Base-by-base conservation (phyloP, 1,140 invertebrate genomes). In the Tribolium castaneum region DNA sequence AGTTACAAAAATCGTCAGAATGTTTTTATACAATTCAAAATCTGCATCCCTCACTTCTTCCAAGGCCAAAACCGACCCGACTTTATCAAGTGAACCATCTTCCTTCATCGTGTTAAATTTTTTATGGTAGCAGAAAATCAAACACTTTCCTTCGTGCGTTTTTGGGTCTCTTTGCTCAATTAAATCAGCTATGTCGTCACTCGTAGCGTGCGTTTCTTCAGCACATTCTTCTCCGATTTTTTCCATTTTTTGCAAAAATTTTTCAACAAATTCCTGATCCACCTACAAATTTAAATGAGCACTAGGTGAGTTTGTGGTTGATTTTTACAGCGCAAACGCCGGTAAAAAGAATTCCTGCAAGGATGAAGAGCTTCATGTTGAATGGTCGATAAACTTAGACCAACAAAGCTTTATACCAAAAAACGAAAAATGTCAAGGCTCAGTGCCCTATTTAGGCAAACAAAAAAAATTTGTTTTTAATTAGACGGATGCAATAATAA, bases 51-150 rank as follows among this genome's bases (percentile, higher is more conserved):
- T 59, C 0, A 59, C 9, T 1, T 19, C 10, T 9, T 59, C 54
- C 10, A 59, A 25, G 22, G 54, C 19, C 19, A 59, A 25, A 25
- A 59, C 19, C 2, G 54, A 59, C 0, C 19, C 19, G 3, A 59
- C 19, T 25, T 59, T 59, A 25, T 59, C 54, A 25, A 59, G 6
- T 10, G 16, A 9, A 59, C 54, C 54, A 59, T 59, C 19, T 25
- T 59, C 54, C n/a, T 25, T 59, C 54, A 59, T 52, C 12, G 71
- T 77, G 9, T 72, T 45, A 14, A 77, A 77, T 16, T 73, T 70
- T 62, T 56, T 77, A 9, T 71, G 54, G 52, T 56, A 52, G 30
- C 76, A 77, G 54, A 77, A 77, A 16, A 77, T 73, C 76, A 77
- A 70, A 49, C 76, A 77, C 56, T 77, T 62, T 12, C 62, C 75